Conservation (phyloP, 2,888 invertebrate genomes). For the Scaeva pyrastri region DNA sequence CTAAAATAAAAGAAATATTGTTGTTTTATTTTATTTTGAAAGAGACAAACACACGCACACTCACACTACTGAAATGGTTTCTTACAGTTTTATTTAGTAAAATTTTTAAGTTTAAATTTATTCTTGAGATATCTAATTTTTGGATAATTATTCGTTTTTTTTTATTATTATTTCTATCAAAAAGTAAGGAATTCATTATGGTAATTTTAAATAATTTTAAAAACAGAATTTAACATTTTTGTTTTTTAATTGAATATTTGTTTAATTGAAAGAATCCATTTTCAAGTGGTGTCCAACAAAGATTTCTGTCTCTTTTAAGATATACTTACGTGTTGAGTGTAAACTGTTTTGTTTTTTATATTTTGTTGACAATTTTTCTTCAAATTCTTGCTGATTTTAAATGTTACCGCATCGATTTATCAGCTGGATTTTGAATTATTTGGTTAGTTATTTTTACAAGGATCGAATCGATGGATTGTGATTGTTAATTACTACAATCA, state of each 20-base stretch:
- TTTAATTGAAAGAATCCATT: conserved; percentile 37
- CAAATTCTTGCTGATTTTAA: no score
- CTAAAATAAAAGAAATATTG: conserved; percentile 33
- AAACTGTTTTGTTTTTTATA: no score
- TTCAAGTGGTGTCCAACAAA: background rate
- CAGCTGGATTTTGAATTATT: no score
- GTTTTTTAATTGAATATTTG: background rate
- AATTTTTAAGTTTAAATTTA: conserved; percentile 55
- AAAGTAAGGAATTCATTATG: conserved; percentile 35
- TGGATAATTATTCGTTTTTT: background rate
- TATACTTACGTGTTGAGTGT: background rate
- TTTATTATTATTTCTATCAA: background rate
- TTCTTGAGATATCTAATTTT: conserved; percentile 11
- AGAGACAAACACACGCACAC: background rate
- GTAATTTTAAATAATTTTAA: conserved; percentile 23
- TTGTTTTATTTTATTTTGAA: conserved; percentile 68
- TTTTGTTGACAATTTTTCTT: no score
- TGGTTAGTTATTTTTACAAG: no score
- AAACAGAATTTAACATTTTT: background rate
- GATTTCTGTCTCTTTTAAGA: conserved; percentile 5
- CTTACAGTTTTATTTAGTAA: conserved; percentile 69
- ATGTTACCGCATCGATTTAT: no score
- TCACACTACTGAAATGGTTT: conserved; percentile 72
- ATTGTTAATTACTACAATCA: no score
- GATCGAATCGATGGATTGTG: no score